Evolutionary conservation across 2,797 vertebrate genomes (phyloP), one percentile per base, ranked within the genome.

Genomic region (Cryptoprocta ferox): DNA sequence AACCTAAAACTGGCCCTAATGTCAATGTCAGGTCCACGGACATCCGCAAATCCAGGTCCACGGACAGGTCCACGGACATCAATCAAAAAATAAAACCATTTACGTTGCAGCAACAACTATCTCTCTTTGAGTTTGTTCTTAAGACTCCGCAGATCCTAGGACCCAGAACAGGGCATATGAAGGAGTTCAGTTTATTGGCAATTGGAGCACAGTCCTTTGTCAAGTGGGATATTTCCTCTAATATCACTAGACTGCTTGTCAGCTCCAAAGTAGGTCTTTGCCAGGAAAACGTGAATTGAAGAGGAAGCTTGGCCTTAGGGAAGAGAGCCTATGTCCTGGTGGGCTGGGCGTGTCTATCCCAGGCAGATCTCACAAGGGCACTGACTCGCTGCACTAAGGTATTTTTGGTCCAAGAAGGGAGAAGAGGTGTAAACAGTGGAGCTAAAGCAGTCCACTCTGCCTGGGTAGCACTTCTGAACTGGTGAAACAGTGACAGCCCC

Each of bases 281-380:
- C 98, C 98, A 98, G 98, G 98, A 98, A 98, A 98, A 95, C 97
- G 97, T 98, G 98, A 98, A 96, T 85, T 2, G 83, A 97, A 95
- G 97, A 97, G 98, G 97, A 98, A 97, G 97, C 76, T 95, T 61
- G 98, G 86, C 95, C 97, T 96, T 98, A 10, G 0, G 96, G 91
- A 98, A 98, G 94, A 96, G 94, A 1, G 30, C 71, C 94, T 94
- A 88, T 45, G 28, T 98, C 83, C 97, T 70, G 86, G 94, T 97
- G 91, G 97, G 91, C 91, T 37, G 91, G 81, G 87, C 0, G 87
- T 89, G 56, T 71, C 94, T 50, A 68, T 63, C 76, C 76, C 73
- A 76, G 86, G 82, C 32, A 8, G 88, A 95, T 90, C 50, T 66
- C 80, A 84, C 94, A 86, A 81, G n/a, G 90, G 35, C 5, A 45